phyloP scores from a whole-genome alignment of 2,888 invertebrate species.

The Andrena trimmerana region DNA sequence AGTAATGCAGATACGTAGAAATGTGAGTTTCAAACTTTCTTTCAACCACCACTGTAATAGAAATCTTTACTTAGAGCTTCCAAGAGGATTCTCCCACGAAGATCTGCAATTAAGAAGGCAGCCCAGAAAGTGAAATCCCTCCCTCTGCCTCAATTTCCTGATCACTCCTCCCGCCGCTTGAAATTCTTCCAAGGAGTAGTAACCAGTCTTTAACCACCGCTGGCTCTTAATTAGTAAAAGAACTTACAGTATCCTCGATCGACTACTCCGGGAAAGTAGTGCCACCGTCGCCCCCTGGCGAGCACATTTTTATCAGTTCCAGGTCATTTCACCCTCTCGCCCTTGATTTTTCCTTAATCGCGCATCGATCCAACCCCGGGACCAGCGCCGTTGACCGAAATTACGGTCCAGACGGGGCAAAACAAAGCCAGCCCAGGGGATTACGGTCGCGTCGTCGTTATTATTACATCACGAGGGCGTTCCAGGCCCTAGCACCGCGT shows the following conservation, averaged over 20 bases:
- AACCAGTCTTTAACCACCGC: slow-evolving; percentile 4
- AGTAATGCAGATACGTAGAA: too few species aligned
- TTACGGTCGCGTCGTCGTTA: slow-evolving; percentile 64
- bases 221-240: slow-evolving; percentile 44
- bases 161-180: neutral
- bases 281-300: slow-evolving; percentile 4
- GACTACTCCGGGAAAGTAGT: neutral
- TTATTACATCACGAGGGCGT: slow-evolving; percentile 57
- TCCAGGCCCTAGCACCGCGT: slow-evolving; percentile 46
- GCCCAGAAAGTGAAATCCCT: neutral
- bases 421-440: slow-evolving; percentile 54
- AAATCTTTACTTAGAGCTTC: too few species aligned
- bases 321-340: slow-evolving; percentile 32
- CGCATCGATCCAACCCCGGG: slow-evolving; percentile 30
- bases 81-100: neutral
- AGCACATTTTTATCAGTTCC: slow-evolving; percentile 57
- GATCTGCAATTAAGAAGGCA: neutral
- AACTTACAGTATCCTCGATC: neutral
- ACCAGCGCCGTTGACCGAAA: slow-evolving; percentile 59
- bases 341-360: slow-evolving; percentile 52
- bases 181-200: neutral
- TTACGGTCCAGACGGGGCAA: slow-evolving; percentile 50
- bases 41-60: too few species aligned
- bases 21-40: too few species aligned
- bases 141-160: neutral